Conservation (phyloP, 92 coral and sea anemone species). For the Epizoanthus stellaris region DNA sequence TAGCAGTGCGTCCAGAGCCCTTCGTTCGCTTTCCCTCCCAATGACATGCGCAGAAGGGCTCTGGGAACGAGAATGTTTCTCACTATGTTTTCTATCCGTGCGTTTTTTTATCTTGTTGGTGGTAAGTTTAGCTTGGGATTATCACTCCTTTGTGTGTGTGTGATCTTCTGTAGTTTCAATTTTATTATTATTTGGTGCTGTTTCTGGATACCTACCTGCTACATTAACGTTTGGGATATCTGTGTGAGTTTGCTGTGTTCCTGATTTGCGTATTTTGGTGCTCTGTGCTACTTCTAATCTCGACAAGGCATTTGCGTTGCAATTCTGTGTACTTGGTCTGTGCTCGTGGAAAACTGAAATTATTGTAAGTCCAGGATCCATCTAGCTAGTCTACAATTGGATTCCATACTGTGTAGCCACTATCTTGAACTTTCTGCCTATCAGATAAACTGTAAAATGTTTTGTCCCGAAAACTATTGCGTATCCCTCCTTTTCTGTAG, state of each 20-base stretch:
- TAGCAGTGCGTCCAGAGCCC: no score
- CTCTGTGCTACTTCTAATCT: not conserved
- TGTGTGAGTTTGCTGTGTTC: not conserved
- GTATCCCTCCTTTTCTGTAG: no score
- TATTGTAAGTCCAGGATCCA: constrained; percentile 53
- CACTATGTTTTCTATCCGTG: no score
- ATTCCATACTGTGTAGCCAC: constrained; percentile 46
- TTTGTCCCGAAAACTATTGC: not conserved
- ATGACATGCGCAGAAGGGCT: no score
- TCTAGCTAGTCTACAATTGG: constrained; percentile 35
- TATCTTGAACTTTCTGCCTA: constrained; percentile 24
- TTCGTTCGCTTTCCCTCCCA: no score
- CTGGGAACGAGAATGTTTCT: no score
- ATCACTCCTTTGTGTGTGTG: not conserved
- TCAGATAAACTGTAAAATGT: constrained; percentile 41
- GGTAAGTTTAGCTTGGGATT: no score
- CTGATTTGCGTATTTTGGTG: not conserved
- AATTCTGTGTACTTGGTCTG: constrained; percentile 27
- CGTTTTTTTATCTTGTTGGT: no score
- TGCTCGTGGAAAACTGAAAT: constrained; percentile 40
- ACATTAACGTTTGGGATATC: not conserved
- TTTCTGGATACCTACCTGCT: no score
- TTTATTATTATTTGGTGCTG: no score
- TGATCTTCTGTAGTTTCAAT: not conserved
- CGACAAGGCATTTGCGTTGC: constrained; percentile 42